Evolutionary conservation across 2,888 invertebrate genomes (phyloP), one percentile per base, ranked within the genome.

Genomic region (Linnaemya vulpina): DNA sequence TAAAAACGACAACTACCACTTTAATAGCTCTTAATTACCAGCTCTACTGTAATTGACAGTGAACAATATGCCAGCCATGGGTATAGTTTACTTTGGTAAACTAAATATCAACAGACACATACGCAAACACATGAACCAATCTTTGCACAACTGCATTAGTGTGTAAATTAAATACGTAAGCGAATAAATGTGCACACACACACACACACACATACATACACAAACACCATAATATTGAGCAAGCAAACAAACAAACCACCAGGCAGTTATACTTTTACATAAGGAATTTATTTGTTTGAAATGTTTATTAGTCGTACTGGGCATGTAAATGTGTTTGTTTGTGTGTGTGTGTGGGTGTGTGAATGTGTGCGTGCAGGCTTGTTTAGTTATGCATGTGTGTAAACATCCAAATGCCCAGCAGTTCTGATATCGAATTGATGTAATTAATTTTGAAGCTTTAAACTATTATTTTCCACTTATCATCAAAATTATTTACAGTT

Each of bases 21-120:
- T 85, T 82, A 85, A 85, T 85, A 85, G 85, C 82, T 85, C 85
- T 85, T 85, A 85, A 85, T 85, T 85, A 85, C 82, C 78, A 85
- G 82, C 82, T 85, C 82, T 82, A 85, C 85, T 85, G 85, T 85
- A 85, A 85, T 85, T 85, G 85, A 85, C 85, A 85, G 85, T 85
- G 82, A 85, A 85, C 85, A 85, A 85, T 82, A 85, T 85, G 82
- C 82, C 73, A 67, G 51, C 78, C 73, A 85, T 73, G 65, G 70
- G 63, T 82, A 82, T 80, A 80, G 80, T 80, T 76, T 83, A 83
- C 82, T 77, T 71, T 65, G 51, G 71, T 58, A 77, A 77, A 81
- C 78, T 85, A 68, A 84, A 80, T 53, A 60, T 65, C 70, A 84
- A 75, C 76, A 73, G 1, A 55, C 20, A 51, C 35, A 68, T 13